Percentiles rank a stretch among this genome's conserved stretches.
phyloP scores from a whole-genome alignment of 2,888 invertebrate genomes.

The Ormia ochracea region DNA sequence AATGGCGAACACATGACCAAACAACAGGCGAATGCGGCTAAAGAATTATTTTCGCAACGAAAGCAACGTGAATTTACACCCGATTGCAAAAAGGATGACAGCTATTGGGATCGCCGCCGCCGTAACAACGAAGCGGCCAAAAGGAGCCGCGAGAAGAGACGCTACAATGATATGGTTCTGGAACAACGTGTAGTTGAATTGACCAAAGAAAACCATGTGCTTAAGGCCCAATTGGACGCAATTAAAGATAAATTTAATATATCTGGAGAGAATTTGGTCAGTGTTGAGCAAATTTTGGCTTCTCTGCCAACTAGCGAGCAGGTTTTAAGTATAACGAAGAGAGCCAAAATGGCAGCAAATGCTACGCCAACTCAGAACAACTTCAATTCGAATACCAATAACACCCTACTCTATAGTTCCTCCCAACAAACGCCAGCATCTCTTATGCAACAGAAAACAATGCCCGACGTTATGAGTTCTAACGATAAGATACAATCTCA shows the following conservation, averaged over 20 bases:
- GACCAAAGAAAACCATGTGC: slow-evolving; percentile 95
- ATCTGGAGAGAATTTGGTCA: slow-evolving; percentile 89
- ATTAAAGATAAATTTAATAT: slow-evolving; percentile 96
- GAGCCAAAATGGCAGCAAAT: slow-evolving; percentile 75
- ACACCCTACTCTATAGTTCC: slow-evolving; percentile 49
- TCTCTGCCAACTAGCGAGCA: slow-evolving; percentile 90
- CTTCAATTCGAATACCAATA: slow-evolving; percentile 37
- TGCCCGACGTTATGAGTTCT: slow-evolving; percentile 52
- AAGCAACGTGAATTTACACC: slow-evolving; percentile 98
- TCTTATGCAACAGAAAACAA: slow-evolving; percentile 54
- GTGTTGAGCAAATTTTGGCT: slow-evolving; percentile 91
- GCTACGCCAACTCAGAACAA: slow-evolving; percentile 19
- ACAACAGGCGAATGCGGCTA: slow-evolving; percentile 78
- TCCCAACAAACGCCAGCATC: slow-evolving; percentile 60
- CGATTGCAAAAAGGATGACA: slow-evolving; percentile 96
- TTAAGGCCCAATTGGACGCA: slow-evolving; percentile 94
- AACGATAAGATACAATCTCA: slow-evolving; percentile 43
- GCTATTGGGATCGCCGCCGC: slow-evolving; percentile 97
- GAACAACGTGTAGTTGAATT: slow-evolving; percentile 95
- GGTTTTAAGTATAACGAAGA: slow-evolving; percentile 88
- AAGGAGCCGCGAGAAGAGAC: slow-evolving; percentile 95
- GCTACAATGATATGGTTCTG: slow-evolving; percentile 97
- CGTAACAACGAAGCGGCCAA: slow-evolving; percentile 98
- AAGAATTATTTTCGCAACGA: slow-evolving; percentile 91
- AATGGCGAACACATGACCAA: slow-evolving; percentile 71